Percentiles rank a stretch among this genome's conserved stretches.
These are phyloP conservation scores for Myopa tessellatipennis DNA, from an alignment of 2,888 invertebrate genomes.

Conservation along the genomic window DNA sequence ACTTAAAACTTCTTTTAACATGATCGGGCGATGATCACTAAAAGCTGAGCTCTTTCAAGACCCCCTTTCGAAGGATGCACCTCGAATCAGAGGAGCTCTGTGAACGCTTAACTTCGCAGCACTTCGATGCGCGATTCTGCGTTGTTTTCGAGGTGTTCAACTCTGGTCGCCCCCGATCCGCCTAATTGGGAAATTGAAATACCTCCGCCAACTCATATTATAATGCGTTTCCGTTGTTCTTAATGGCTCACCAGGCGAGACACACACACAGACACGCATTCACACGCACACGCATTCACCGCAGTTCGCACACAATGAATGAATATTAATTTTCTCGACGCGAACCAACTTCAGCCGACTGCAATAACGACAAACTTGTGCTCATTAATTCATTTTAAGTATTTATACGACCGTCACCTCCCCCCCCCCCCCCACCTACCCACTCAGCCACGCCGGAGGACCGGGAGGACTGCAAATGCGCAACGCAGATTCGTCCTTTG, in stretches of 20 bases:
- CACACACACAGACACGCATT: neutral
- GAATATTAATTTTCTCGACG: constrained; percentile 13
- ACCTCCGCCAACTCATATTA: neutral
- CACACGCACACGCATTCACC: neutral
- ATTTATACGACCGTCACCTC: constrained; percentile 16
- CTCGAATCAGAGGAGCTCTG: too few relatives aligned
- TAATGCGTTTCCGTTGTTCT: constrained; percentile 16
- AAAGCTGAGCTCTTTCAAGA: too few relatives aligned
- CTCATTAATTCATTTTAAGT: constrained; percentile 40
- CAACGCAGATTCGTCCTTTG: constrained; percentile 24
- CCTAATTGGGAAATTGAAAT: constrained; percentile 4
- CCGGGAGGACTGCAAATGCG: neutral
- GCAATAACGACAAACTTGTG: constrained; percentile 26
- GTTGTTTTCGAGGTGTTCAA: too few relatives aligned
- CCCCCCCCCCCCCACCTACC: too few relatives aligned
- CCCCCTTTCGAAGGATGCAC: too few relatives aligned
- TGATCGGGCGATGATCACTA: too few relatives aligned
- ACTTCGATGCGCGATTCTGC: too few relatives aligned
- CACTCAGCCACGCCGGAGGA: neutral
- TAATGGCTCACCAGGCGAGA: constrained; percentile 9
- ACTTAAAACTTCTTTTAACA: too few relatives aligned
- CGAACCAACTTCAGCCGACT: constrained; percentile 9
- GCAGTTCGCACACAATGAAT: neutral
- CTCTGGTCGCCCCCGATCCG: too few relatives aligned
- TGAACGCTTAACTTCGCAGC: too few relatives aligned